phyloP scores from a whole-genome alignment of 2,113 vertebrate genomes.

The Cyanoramphus novaezelandiae region DNA sequence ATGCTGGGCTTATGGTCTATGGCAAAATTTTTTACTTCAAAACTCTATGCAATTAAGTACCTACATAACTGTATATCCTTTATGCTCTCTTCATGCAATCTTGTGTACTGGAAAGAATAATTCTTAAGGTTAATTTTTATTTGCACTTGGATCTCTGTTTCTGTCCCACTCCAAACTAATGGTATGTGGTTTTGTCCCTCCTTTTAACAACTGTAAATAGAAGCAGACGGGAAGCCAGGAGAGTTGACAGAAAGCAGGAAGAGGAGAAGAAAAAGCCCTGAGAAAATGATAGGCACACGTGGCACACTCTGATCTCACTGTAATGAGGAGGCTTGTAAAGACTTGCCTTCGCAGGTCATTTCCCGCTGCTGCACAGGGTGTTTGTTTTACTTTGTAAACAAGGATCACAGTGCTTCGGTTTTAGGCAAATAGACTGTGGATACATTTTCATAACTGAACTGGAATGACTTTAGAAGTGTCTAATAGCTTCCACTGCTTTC shows the following conservation, averaged over 20 bases:
- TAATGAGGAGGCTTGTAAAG: constrained; percentile 47
- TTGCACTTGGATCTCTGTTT: not conserved
- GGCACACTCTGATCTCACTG: constrained; percentile 13
- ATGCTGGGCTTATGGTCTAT: not conserved
- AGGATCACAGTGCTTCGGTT: not conserved
- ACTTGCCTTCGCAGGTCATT: constrained; percentile 7
- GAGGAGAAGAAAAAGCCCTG: constrained; percentile 28
- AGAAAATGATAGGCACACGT: constrained; percentile 37
- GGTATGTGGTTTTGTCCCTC: not conserved
- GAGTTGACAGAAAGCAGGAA: constrained; percentile 46
- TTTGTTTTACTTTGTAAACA: constrained; percentile 42
- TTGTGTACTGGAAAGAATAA: not conserved
- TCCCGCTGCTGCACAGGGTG: not conserved
- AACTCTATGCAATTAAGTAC: not conserved
- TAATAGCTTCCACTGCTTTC: not conserved
- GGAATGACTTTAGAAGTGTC: not conserved
- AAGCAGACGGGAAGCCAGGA: constrained; percentile 38
- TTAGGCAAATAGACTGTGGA: constrained; percentile 12
- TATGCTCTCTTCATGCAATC: not conserved
- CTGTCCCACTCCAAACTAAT: not conserved
- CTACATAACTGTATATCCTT: not conserved
- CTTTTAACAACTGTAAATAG: constrained; percentile 45
- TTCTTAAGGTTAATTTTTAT: not conserved
- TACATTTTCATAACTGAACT: constrained; percentile 24
- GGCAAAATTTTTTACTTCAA: not conserved